Evolutionary conservation across 2,888 invertebrate species (phyloP).

Genomic region (Tridacna gigas): DNA sequence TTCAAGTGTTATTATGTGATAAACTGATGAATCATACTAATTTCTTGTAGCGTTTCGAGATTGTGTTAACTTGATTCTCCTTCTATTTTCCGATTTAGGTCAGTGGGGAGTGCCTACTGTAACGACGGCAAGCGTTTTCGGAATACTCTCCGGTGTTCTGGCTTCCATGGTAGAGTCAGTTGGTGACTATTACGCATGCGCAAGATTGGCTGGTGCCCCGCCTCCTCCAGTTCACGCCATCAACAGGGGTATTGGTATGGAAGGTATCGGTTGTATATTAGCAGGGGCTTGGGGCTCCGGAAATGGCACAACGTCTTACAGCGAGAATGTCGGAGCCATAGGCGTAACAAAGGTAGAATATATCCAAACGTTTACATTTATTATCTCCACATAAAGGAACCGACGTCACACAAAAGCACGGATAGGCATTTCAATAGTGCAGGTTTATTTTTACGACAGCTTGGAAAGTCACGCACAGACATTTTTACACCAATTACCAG

Average conservation of each 20-base stretch:
- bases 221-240: slow-evolving; percentile 94
- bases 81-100: slow-evolving; percentile 61
- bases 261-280: slow-evolving; percentile 92
- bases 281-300: slow-evolving; percentile 94
- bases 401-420: no score
- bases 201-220: slow-evolving; percentile 88
- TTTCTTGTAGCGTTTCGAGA: no score
- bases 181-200: slow-evolving; percentile 47
- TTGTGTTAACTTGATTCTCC: no score
- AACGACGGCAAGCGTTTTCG: slow-evolving; percentile 79
- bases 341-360: slow-evolving; percentile 91
- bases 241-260: slow-evolving; percentile 92
- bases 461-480: no score
- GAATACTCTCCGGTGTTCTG: slow-evolving; percentile 81
- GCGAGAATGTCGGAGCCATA: slow-evolving; percentile 95
- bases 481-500: no score
- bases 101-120: slow-evolving; percentile 83
- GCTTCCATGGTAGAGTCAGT: slow-evolving; percentile 73
- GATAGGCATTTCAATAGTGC: no score
- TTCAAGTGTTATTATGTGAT: no score
- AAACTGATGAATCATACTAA: no score
- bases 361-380: not conserved
- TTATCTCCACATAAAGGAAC: no score
- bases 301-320: slow-evolving; percentile 95
- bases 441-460: no score